A percentile compares a stretch with the other conserved stretches of the same genome.
These are phyloP conservation scores for Thalpophila matura DNA, from an alignment of 2,888 invertebrate species.

Conservation along the genomic window DNA sequence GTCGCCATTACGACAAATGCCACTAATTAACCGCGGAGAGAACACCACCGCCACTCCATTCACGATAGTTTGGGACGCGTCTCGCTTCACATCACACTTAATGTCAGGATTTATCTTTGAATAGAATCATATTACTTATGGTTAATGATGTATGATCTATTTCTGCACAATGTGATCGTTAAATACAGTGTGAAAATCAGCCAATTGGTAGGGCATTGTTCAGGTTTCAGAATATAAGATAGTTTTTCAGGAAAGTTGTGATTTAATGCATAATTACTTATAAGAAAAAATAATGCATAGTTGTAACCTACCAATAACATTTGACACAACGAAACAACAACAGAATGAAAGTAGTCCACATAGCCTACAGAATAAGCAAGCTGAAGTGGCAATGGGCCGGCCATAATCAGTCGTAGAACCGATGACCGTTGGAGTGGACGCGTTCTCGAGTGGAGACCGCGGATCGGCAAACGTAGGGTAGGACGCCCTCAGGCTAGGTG, in stretches of 20 bases:
- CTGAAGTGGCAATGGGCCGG: too few relatives aligned
- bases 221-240: background rate
- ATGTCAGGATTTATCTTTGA: constrained; percentile 32
- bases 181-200: background rate
- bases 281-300: too few relatives aligned
- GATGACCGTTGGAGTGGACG: too few relatives aligned
- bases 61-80: constrained; percentile 19
- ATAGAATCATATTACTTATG: constrained; percentile 22
- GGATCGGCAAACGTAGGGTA: too few relatives aligned
- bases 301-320: too few relatives aligned
- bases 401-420: too few relatives aligned
- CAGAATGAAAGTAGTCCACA: too few relatives aligned
- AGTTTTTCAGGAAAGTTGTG: background rate
- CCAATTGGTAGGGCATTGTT: background rate
- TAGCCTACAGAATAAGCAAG: too few relatives aligned
- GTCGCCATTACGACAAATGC: constrained; percentile 42
- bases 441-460: too few relatives aligned
- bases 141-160: constrained; percentile 24
- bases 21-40: constrained; percentile 47
- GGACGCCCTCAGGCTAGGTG: too few relatives aligned
- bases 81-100: constrained; percentile 26
- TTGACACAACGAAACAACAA: too few relatives aligned
- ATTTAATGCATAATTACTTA: too few relatives aligned
- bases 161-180: constrained; percentile 1
- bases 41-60: constrained; percentile 35